phyloP scores from a whole-genome alignment of 2,888 invertebrate genomes.

The Tenthredo livida region DNA sequence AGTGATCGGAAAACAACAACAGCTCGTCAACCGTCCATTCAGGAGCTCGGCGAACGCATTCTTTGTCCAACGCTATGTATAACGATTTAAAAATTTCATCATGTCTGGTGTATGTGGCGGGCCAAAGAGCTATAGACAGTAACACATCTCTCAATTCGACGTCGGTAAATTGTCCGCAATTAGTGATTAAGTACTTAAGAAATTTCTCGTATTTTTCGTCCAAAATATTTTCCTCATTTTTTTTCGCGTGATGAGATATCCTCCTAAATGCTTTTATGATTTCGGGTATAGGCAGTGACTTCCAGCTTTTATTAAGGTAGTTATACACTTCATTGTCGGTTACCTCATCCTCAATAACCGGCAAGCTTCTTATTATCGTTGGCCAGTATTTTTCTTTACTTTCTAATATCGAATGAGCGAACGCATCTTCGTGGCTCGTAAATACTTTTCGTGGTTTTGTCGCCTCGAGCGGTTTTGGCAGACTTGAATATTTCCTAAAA shows the following conservation, averaged over 20 bases:
- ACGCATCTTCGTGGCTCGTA: neutral
- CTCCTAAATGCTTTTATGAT: slow-evolving; percentile 74
- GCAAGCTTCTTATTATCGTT: neutral
- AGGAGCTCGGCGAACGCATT: slow-evolving; percentile 79
- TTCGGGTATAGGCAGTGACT: slow-evolving; percentile 67
- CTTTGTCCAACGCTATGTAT: slow-evolving; percentile 85
- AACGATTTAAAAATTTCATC: slow-evolving; percentile 83
- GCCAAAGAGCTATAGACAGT: slow-evolving; percentile 79
- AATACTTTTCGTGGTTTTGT: neutral
- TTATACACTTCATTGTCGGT: slow-evolving; percentile 69
- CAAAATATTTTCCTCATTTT: slow-evolving; percentile 76
- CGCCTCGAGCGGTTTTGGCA: neutral
- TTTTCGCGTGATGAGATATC: slow-evolving; percentile 75
- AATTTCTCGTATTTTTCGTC: slow-evolving; percentile 77
- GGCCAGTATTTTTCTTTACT: neutral
- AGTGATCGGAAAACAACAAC: slow-evolving; percentile 83
- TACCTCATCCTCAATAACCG: slow-evolving; percentile 18
- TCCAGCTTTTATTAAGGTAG: slow-evolving; percentile 61
- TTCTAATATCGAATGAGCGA: slow-evolving; percentile 19
- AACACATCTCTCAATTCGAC: slow-evolving; percentile 81
- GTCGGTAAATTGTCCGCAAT: slow-evolving; percentile 80
- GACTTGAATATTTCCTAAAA: slow-evolving; percentile 13
- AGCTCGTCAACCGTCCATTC: slow-evolving; percentile 80
- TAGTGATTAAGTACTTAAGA: slow-evolving; percentile 73
- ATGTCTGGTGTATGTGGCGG: slow-evolving; percentile 79